Base-by-base conservation (phyloP, 2,888 invertebrate species). In the Tanypteryx hageni region DNA sequence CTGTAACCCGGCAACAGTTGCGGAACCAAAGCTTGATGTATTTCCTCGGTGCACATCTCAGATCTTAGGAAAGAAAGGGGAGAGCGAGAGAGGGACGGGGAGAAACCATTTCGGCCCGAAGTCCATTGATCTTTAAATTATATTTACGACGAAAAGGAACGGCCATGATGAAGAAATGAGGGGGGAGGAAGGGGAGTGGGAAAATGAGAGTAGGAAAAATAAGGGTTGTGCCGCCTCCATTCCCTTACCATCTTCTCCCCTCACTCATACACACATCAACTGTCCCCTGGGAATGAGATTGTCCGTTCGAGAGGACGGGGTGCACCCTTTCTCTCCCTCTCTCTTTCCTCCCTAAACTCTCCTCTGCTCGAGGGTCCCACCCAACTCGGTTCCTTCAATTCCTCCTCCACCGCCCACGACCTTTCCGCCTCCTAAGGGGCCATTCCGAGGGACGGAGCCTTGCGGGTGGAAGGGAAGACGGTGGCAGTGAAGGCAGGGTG, bases 221-320 rank as follows among this genome's bases (percentile, higher is more conserved):
- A 59, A 59, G 22, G 13, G 83, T 14, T 56, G 83, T 44, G 16
- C 76, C 76, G 4, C n/a, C 64, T 16, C 18, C 22, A 27, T 16
- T 44, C 27, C 31, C 82, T 13, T 64, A 64, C 22, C 61, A 13
- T 18, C 59, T 27, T 27, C 18, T 64, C 83, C 14, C 61, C 27
- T 44, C 59, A 27, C 82, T 13, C 89, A 64, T 64, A 89, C 61
- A 89, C 61, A 86, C 59, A 58, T 31, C 16, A 61, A 61, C 86
- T 86, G 86, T 44, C 89, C 89, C n/a, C 4, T 44, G 64, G 61
- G 56, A 16, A 44, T 64, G 44, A 18, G 44, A n/a, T 64, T 9
- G 89, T 61, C 18, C 44, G n/a, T 31, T n/a, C 16, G 31, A 64
- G 44, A 64, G 89, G 89, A 61, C 44, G 86, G 86, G 86, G 61